phyloP scores from a whole-genome alignment of 2,113 vertebrate species.

The Carettochelys insculpta region DNA sequence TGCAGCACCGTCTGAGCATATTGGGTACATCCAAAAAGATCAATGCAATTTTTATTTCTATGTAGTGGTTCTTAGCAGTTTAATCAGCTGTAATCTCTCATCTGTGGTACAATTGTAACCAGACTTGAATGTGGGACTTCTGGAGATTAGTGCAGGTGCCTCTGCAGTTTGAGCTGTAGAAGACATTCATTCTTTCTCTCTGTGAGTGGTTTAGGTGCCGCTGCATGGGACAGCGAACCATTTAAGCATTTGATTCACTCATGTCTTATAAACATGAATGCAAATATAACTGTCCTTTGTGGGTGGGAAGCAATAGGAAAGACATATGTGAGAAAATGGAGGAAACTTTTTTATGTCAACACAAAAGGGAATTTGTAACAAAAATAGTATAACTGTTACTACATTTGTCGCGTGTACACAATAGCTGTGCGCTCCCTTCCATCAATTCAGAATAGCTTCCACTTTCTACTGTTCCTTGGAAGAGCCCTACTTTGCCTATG shows the following conservation, averaged over 20 bases:
- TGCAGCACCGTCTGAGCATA: neutral
- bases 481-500: too few relatives aligned
- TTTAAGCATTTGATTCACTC: too few relatives aligned
- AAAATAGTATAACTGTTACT: too few relatives aligned
- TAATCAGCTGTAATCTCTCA: neutral
- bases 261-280: too few relatives aligned
- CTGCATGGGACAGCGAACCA: too few relatives aligned
- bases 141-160: too few relatives aligned
- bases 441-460: neutral
- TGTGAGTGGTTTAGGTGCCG: too few relatives aligned
- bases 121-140: too few relatives aligned
- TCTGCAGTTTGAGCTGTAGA: too few relatives aligned
- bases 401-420: neutral
- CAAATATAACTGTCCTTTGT: neutral
- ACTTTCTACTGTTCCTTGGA: fast-evolving
- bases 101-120: neutral
- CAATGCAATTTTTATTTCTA: neutral
- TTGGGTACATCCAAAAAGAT: neutral
- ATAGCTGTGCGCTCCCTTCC: neutral
- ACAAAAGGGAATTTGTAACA: too few relatives aligned
- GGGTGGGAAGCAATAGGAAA: neutral
- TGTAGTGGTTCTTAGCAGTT: neutral
- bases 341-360: neutral
- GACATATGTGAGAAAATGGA: too few relatives aligned
- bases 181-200: too few relatives aligned